phyloP scores from a whole-genome alignment of 2,113 vertebrate species.

The pig (Sus scrofa) region DNA sequence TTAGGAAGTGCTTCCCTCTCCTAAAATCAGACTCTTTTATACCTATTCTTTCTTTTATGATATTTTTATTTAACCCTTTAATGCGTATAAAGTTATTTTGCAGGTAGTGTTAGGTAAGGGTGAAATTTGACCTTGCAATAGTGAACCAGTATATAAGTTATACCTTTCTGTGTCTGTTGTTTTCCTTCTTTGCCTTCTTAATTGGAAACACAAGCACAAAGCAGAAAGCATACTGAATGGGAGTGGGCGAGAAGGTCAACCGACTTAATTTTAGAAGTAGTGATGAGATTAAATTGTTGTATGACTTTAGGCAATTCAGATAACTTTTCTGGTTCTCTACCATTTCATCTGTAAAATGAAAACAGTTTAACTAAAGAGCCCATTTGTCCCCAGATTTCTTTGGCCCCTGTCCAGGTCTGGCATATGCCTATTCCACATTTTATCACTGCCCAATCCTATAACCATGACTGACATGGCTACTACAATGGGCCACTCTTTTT shows the following conservation, averaged over 20 bases:
- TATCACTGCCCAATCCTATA: rapidly evolving
- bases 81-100: constrained; percentile 2
- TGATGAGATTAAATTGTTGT: neutral
- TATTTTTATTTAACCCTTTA: neutral
- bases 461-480: neutral
- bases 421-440: neutral
- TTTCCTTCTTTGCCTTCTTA: constrained; percentile 43
- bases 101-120: neutral
- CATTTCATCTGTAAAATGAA: neutral
- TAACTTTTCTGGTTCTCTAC: neutral
- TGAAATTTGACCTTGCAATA: neutral
- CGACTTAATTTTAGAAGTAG: constrained; percentile 12
- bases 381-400: neutral
- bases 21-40: neutral
- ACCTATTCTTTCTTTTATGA: neutral
- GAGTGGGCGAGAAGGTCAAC: neutral
- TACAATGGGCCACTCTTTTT: neutral
- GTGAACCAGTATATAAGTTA: neutral
- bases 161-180: neutral
- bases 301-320: neutral
- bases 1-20: neutral
- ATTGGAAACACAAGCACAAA: constrained; percentile 39
- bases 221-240: constrained; percentile 32
- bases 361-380: neutral
- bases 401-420: neutral